Conservation (phyloP, 1,140 invertebrate species). For the Conus ventricosus region DNA sequence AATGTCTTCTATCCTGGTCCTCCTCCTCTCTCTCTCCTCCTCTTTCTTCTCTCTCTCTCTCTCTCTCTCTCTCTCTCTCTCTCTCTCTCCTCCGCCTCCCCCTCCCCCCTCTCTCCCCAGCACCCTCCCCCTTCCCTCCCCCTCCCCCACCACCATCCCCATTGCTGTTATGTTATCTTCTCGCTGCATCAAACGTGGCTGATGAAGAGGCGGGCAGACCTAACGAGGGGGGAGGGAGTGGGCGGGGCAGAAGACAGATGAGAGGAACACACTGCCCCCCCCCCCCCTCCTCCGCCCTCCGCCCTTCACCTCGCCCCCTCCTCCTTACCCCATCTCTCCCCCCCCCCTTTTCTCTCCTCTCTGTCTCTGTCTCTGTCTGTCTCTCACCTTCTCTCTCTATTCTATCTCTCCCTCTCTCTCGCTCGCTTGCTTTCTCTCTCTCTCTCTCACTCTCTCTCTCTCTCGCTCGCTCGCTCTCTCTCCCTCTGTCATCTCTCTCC, state of each 20-base stretch:
- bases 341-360: not conserved
- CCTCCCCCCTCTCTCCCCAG: not conserved
- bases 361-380: not conserved
- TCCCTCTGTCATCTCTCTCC: not conserved
- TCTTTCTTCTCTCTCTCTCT: not conserved
- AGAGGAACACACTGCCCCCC: too few relatives aligned
- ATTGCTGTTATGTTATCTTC: too few relatives aligned
- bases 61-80: not conserved
- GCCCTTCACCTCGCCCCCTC: not conserved
- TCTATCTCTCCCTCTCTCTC: not conserved
- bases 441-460: not conserved
- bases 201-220: too few relatives aligned
- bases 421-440: not conserved
- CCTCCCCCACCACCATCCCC: too few relatives aligned
- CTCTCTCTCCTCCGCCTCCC: not conserved
- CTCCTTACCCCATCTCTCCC: not conserved
- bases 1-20: not conserved
- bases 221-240: too few relatives aligned
- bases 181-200: too few relatives aligned
- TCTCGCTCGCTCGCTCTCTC: not conserved
- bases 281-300: too few relatives aligned
- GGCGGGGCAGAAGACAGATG: too few relatives aligned
- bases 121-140: too few relatives aligned
- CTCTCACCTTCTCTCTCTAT: not conserved
- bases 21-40: not conserved